Percentiles rank a stretch among this genome's conserved stretches.
These are phyloP conservation scores for Callyntrura guangdongensis DNA, from an alignment of 2,888 invertebrate species.

Conservation along the genomic window DNA sequence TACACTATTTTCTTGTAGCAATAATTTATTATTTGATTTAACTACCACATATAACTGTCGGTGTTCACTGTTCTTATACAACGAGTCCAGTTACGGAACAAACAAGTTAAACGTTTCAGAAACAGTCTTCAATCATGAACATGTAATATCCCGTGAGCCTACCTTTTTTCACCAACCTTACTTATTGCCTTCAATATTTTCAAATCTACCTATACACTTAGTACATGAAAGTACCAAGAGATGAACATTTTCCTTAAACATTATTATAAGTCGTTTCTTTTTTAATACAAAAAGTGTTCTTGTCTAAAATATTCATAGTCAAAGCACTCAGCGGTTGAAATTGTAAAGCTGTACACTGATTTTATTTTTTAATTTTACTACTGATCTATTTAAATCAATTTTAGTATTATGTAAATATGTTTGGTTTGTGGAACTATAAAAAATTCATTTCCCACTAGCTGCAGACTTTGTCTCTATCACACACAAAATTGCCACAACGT, in stretches of 20 bases:
- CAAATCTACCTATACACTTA: neutral
- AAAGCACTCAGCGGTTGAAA: conserved; percentile 29
- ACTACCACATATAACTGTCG: too few species aligned
- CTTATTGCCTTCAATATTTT: conserved; percentile 37
- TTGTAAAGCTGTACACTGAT: conserved; percentile 33
- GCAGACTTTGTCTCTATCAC: conserved; percentile 71
- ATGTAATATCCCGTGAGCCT: too few species aligned
- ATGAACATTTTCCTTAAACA: conserved; percentile 10
- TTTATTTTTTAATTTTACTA: too few species aligned
- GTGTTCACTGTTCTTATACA: too few species aligned
- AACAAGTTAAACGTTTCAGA: too few species aligned
- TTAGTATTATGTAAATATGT: neutral
- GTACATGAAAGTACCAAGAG: conserved; percentile 29
- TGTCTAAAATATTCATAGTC: conserved; percentile 8
- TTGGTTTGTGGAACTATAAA: neutral
- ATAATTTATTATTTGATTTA: too few species aligned
- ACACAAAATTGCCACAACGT: conserved; percentile 64
- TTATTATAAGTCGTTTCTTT: conserved; percentile 9
- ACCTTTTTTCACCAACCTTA: neutral
- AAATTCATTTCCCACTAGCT: conserved; percentile 36
- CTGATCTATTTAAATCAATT: neutral
- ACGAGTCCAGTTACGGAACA: too few species aligned
- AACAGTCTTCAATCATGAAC: too few species aligned
- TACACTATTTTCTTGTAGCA: too few species aligned
- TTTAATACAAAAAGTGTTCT: neutral